Percentiles rank a stretch among this genome's conserved stretches.
phyloP scores from a whole-genome alignment of 2,888 invertebrate genomes.

The Malthinus seriepunctatus region DNA sequence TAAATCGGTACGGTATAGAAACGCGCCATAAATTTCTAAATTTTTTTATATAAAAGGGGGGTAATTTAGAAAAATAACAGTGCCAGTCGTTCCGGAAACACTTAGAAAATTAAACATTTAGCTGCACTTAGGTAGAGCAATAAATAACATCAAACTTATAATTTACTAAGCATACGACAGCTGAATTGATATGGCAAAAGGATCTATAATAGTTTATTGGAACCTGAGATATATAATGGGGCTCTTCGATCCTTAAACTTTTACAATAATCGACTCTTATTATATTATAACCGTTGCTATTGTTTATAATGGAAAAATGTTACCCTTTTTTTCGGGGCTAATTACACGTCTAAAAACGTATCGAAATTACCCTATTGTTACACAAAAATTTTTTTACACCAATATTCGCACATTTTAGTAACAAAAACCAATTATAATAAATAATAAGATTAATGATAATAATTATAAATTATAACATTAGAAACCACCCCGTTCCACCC shows the following conservation, averaged over 20 bases:
- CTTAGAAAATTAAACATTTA: conserved; percentile 26
- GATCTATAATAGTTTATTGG: conserved; percentile 21
- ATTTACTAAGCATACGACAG: conserved; percentile 26
- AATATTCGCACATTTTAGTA: background rate
- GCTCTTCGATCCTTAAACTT: conserved; percentile 3
- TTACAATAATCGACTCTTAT: conserved; percentile 2
- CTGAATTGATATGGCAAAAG: conserved; percentile 26
- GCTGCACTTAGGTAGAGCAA: conserved; percentile 23
- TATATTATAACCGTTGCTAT: conserved; percentile 2
- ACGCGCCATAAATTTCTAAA: no score
- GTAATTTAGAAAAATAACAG: conserved; percentile 13
- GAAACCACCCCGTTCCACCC: conserved; percentile 26
- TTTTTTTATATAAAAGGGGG: conserved; percentile 1
- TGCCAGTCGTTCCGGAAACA: conserved; percentile 18
- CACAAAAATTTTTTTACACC: no score
- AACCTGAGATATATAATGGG: conserved; percentile 7
- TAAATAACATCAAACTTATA: conserved; percentile 30
- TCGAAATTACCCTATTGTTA: no score
- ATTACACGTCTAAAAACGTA: no score
- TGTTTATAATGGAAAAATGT: conserved; percentile 2
- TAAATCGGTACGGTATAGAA: background rate
- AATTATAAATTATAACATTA: conserved; percentile 24
- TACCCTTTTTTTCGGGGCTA: background rate
- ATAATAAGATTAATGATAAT: conserved; percentile 20
- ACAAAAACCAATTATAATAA: conserved; percentile 22